Percentiles rank a stretch among this genome's conserved stretches.
phyloP scores from a whole-genome alignment of 2,888 invertebrate genomes.

The Tanypteryx hageni region DNA sequence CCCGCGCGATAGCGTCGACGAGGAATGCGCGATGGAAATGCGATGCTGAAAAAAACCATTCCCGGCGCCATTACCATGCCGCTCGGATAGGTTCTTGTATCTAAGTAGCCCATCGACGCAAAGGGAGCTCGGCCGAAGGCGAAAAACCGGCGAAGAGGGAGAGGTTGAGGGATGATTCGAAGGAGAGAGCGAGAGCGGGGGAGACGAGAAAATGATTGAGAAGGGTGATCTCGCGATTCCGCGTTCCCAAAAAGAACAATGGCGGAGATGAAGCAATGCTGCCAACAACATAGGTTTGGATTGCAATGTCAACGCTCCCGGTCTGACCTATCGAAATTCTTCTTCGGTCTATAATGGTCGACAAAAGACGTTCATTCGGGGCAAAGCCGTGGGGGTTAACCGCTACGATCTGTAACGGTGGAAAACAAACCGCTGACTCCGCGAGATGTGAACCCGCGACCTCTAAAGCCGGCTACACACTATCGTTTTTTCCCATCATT shows the following conservation, averaged over 20 bases:
- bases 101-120: conserved; percentile 30
- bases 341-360: too few species aligned
- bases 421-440: background rate
- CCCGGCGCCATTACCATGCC: background rate
- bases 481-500: too few species aligned
- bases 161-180: background rate
- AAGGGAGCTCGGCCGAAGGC: background rate
- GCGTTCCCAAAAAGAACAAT: background rate
- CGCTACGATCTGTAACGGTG: background rate
- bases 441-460: background rate
- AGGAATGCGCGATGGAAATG: background rate
- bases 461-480: too few species aligned
- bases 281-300: background rate
- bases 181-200: background rate
- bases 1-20: background rate
- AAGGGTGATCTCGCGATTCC: background rate
- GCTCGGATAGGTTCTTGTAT: background rate
- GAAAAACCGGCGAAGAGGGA: background rate
- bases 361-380: background rate
- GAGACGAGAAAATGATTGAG: background rate
- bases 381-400: background rate
- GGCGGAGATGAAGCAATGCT: background rate
- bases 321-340: background rate
- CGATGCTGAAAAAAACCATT: background rate
- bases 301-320: background rate